Evolutionary conservation across 2,113 vertebrate genomes (phyloP), one percentile per base, ranked within the genome.

Genomic region (Poeciliopsis prolifica): DNA sequence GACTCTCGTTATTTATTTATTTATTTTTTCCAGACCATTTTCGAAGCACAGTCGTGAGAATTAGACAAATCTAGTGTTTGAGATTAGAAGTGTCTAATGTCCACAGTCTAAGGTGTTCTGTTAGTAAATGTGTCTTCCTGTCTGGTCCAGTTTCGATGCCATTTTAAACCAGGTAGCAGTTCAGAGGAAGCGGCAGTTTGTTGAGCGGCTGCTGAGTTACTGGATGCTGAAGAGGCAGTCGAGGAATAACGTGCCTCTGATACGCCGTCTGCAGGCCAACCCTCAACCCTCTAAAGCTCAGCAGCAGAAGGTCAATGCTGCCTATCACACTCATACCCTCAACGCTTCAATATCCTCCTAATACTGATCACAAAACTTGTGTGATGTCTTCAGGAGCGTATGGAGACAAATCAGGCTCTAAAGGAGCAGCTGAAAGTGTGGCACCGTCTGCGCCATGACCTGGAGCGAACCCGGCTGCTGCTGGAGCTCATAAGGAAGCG

Each of bases 141-240:
- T 9, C 22, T 61, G 70, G 30, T 10, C 44, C 73, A 99, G 98
- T 82, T 96, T 99, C 77, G 97, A 97, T 91, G 96, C 95, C 88
- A 99, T 99, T 86, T 95, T 98, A 87, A 97, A 97, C 91, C 97
- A 99, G 94, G 97, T 99, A 85, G 95, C 97, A 64, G 95, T 99
- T 68, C 97, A 97, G 87, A 96, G 95, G 92, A 99, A 99, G 94
- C 97, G 96, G 74, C 92, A 91, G 67, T 99, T 99, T 79, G 96
- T 99, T 9, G 97, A 99, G 92, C 93, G 96, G 28, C 95, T 97
- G 10, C 94, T 98, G 87, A 97, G 96, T 93, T 99, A 98, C 94
- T 99, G 98, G 98, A 92, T 96, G 67, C 95, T 98, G 81, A 99
- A 99, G 87, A 94, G 98, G 70, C 96, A 97, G 86, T 98, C 97